Conservation (phyloP, 2,888 invertebrate genomes). For the Luperina nickerlii region DNA sequence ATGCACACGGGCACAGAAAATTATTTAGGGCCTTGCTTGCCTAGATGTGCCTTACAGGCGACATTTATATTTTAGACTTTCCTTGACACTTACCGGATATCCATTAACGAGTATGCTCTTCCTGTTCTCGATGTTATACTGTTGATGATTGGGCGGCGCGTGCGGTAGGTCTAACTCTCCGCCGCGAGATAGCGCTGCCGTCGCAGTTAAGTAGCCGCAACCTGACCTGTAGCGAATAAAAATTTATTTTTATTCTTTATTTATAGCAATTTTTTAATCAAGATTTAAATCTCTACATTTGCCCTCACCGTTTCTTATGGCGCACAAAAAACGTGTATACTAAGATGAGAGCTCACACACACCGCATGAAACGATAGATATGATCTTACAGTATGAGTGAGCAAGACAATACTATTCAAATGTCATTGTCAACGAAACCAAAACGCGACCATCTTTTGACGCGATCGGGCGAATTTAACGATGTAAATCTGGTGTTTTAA, state of each 20-base stretch:
- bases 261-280: neutral
- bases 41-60: neutral
- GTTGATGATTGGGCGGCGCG: slow-evolving; percentile 67
- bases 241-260: neutral
- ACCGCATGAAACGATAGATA: neutral
- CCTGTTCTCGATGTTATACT: slow-evolving; percentile 79
- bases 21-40: neutral
- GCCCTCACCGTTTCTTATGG: neutral
- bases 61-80: neutral
- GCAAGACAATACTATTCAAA: neutral
- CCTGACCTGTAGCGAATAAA: slow-evolving; percentile 68
- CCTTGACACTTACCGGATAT: slow-evolving; percentile 79
- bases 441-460: neutral
- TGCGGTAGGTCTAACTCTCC: slow-evolving; percentile 83
- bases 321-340: neutral
- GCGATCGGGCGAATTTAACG: neutral
- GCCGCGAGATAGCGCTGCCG: slow-evolving; percentile 84
- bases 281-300: neutral
- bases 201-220: slow-evolving; percentile 82
- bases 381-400: neutral
- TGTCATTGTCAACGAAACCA: neutral
- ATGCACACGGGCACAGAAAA: neutral
- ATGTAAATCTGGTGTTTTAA: neutral
- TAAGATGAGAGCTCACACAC: neutral
- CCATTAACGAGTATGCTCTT: slow-evolving; percentile 89